These are phyloP conservation scores for Dicaeum eximium DNA, from an alignment of 2,113 vertebrate species.

Conservation along the genomic window DNA sequence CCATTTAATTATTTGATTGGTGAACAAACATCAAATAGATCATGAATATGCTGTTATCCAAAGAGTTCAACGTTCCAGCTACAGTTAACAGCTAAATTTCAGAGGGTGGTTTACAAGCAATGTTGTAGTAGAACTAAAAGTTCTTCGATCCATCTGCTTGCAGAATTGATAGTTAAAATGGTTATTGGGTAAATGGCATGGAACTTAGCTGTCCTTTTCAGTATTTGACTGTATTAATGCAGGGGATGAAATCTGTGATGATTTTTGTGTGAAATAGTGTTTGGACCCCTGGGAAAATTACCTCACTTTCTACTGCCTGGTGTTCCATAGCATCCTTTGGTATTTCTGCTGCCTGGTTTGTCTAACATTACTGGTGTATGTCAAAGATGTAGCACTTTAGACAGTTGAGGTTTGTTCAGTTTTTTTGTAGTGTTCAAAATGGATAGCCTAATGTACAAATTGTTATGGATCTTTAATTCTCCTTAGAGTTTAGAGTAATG, in stretches of 20 bases:
- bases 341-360: neutral
- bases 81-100: neutral
- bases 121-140: neutral
- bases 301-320: neutral
- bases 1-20: neutral
- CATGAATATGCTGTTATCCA: neutral
- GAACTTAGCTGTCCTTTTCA: neutral
- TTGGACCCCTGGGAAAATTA: neutral
- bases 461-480: neutral
- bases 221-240: neutral
- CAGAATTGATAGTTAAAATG: neutral
- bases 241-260: neutral
- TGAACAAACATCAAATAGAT: neutral
- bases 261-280: neutral
- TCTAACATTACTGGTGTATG: neutral
- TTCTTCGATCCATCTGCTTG: neutral
- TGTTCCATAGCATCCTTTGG: neutral
- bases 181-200: neutral
- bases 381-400: neutral
- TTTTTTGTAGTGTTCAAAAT: neutral
- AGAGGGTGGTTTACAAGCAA: neutral
- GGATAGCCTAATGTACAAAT: neutral
- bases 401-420: neutral
- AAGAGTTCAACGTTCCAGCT: neutral
- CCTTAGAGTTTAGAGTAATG: neutral